phyloP scores from a whole-genome alignment of 2,797 vertebrate genomes.

The Myotis daubentonii region DNA sequence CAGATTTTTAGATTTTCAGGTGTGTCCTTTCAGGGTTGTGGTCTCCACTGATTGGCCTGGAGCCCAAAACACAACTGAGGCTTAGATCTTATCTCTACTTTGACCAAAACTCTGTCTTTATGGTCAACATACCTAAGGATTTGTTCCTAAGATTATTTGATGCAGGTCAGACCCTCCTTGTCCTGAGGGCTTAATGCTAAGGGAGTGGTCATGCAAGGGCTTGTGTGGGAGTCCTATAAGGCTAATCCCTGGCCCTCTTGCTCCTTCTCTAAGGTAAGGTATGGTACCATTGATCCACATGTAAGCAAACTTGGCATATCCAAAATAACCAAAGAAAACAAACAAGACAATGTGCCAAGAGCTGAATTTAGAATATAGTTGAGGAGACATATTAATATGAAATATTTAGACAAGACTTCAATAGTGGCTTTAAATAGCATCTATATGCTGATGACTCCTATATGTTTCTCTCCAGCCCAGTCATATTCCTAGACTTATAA shows the following conservation, averaged over 20 bases:
- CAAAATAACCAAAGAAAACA: background rate
- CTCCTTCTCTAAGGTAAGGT: background rate
- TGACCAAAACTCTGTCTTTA: background rate
- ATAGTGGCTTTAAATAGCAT: background rate
- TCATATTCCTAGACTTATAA: background rate
- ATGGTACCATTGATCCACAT: background rate
- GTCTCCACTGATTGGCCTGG: background rate
- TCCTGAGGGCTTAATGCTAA: background rate
- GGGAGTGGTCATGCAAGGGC: background rate
- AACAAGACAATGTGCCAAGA: background rate
- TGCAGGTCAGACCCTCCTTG: background rate
- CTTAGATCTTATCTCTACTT: background rate
- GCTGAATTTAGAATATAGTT: background rate
- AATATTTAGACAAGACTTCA: conserved; percentile 11
- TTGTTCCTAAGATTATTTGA: background rate
- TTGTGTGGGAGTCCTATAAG: background rate
- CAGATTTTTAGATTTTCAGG: background rate
- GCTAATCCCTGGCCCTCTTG: background rate
- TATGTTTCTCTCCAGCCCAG: background rate
- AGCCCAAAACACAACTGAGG: background rate
- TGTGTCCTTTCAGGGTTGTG: background rate
- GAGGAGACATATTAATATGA: background rate
- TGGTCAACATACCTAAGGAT: background rate
- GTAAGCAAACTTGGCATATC: background rate
- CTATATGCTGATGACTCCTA: background rate